Base-by-base conservation (phyloP, 2,888 invertebrate genomes). In the Panzeria rudis region DNA sequence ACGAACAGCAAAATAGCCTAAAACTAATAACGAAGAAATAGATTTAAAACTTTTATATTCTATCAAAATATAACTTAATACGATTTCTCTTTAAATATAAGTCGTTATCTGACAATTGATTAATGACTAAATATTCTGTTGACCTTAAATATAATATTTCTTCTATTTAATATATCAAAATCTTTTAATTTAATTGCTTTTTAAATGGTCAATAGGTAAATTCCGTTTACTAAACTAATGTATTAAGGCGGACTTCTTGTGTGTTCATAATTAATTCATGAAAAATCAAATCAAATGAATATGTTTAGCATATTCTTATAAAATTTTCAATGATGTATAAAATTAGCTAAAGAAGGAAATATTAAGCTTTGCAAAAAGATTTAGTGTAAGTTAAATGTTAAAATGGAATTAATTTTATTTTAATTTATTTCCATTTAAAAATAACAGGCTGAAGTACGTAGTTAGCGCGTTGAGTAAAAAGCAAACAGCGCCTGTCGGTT, bases 191-290 rank as follows among this genome's bases (percentile, higher is more conserved):
- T 44, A 44, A 47, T 47, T 17, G 52, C 0, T 4, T 23, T 32
- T 66, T 66, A 64, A n/a, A 64, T n/a, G 29, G 64, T n/a, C 32
- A 35, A 35, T 41, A 11, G 41, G 5, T 25, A 13, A 56, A 59
- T 35, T 47, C 13, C 35, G 7, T 38, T 35, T 15, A 29, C 8
- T 23, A 35, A 50, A 35, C 35, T 2, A n/a, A 56, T 1, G 35
- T n/a, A 50, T 5, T 50, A 17, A n/a, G 35, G 25, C 9, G 0
- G n/a, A 15, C 15, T 47, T 64, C 11, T 47, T 64, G 62, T 75
- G 17, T 44, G 41, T 54, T 64, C 20, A 35, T 11, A 44, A 66
- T 32, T 54, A 32, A 56, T 66, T 73, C 20, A 17, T 73, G 3
- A 35, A 23, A 29, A 17, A 15, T 38, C 8, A 44, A 71, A 44